Base-by-base conservation (phyloP, 2,888 invertebrate species). In the Colostygia pectinataria region DNA sequence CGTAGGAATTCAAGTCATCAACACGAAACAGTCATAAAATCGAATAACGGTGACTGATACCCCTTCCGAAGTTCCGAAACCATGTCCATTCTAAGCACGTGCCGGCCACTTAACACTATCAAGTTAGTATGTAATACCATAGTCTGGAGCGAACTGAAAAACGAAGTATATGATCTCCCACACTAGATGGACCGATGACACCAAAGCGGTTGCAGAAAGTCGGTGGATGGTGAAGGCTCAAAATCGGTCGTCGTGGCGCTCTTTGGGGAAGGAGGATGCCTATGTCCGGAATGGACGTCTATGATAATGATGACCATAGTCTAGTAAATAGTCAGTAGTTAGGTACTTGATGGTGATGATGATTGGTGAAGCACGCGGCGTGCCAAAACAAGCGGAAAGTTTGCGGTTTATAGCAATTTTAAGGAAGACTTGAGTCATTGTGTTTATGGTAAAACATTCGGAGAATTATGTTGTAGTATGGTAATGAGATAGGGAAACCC, bases 21-120 rank as follows among this genome's bases (percentile, higher is more conserved):
- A n/a, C 10, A 29, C 7, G 13, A 28, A 32, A 20, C 24, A 33
- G 32, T 38, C 20, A 33, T 5, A 20, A 2, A 1, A 38, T 38
- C 37, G 27, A 5, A n/a, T 52, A 52, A 52, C 52, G 46, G 52
- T 46, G 42, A 37, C 15, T 28, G 36, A 29, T 25, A 40, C 13
- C 25, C 28, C 45, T 46, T 40, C 42, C 32, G 18, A 39, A 33
- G 45, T 46, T 40, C 46, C 32, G 25, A 39, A 33, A 13, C 10
- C 20, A 42, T 46, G 18, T 31, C n/a, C 27, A 52, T 38, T 38
- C 52, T 10, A 14, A 10, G 29, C 52, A 52, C 52, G 52, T 36
- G 29, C 38, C 15, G 18, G n/a, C 34, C 10, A 33, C 38, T 40
- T 37, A 14, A 28, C 12, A 40, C 13, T 13, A 20, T 33, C 23